phyloP scores from a whole-genome alignment of 2,797 vertebrate genomes.

The Hirundo rustica region DNA sequence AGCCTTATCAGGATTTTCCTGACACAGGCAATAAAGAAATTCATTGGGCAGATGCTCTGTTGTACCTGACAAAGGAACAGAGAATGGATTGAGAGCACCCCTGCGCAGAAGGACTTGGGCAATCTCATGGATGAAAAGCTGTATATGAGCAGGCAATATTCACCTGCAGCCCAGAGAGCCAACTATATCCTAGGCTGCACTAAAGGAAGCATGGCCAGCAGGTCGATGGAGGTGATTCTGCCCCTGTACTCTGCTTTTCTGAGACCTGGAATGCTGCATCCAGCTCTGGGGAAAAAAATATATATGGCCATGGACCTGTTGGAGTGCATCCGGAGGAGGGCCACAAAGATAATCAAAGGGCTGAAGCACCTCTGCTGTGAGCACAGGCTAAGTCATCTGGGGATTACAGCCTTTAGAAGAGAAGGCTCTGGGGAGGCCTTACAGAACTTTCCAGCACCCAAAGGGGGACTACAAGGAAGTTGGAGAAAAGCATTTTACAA shows the following conservation, averaged over 20 bases:
- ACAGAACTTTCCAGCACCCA: neutral
- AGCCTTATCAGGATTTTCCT: neutral
- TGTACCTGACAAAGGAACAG: neutral
- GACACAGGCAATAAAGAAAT: neutral
- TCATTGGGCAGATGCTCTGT: neutral
- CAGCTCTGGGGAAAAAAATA: neutral
- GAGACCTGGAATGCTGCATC: neutral
- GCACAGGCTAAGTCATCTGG: neutral
- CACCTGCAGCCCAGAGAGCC: accelerated
- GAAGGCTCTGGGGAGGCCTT: neutral
- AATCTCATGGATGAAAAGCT: neutral
- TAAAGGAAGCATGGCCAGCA: accelerated
- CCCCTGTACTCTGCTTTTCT: neutral
- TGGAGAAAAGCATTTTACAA: neutral
- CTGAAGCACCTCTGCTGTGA: neutral
- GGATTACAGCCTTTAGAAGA: neutral
- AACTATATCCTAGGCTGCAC: neutral
- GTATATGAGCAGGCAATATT: neutral
- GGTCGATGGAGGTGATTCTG: accelerated
- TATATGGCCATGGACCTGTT: neutral
- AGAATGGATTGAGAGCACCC: neutral
- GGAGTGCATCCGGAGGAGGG: neutral
- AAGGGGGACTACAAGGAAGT: neutral
- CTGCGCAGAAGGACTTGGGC: neutral
- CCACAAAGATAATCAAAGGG: neutral